A percentile compares a stretch with the other conserved stretches of the same genome.
Evolutionary conservation across 2,113 vertebrate genomes (phyloP).

Genomic region (Vombatus ursinus): DNA sequence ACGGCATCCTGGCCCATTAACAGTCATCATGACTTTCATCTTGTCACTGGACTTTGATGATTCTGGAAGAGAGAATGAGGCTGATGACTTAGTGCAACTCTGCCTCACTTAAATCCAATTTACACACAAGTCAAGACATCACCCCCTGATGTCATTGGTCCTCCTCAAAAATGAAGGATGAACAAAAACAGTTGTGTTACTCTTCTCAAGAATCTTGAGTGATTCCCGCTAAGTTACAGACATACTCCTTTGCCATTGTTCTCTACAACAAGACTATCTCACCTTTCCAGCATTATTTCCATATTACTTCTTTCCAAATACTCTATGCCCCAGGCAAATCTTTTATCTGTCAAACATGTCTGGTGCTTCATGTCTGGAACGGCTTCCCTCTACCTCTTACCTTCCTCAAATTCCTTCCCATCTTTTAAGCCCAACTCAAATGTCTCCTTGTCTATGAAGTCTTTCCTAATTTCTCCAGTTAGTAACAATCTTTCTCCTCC

Average conservation of each 20-base stretch:
- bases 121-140: no score
- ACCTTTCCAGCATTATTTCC: not conserved
- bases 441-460: not conserved
- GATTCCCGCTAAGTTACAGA: not conserved
- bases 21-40: not conserved
- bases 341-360: not conserved
- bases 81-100: not conserved
- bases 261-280: not conserved
- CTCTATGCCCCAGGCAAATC: not conserved
- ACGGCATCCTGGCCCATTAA: no score
- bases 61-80: not conserved
- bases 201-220: not conserved
- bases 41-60: no score
- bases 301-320: not conserved
- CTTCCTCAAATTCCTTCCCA: not conserved
- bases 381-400: not conserved
- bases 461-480: not conserved
- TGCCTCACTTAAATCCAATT: not conserved
- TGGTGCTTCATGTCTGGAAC: not conserved
- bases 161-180: no score
- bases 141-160: no score
- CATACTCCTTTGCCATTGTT: not conserved
- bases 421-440: not conserved
- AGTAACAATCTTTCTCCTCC: not conserved
- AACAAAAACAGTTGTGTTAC: not conserved